phyloP scores from a whole-genome alignment of 2,888 invertebrate genomes.

The Chorisops tibialis region DNA sequence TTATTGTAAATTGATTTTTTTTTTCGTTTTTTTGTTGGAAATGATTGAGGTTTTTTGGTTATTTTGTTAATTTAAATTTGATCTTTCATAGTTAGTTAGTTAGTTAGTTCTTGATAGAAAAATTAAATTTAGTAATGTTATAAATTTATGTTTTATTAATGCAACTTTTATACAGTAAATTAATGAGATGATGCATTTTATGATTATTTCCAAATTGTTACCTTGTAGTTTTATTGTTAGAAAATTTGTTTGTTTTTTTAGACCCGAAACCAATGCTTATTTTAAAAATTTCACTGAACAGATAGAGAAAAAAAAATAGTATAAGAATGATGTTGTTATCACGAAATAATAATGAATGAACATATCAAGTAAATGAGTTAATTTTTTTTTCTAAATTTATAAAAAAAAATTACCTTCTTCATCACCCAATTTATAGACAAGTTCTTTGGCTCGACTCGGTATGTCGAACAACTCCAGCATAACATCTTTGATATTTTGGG shows the following conservation, averaged over 20 bases:
- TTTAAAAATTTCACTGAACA: slow-evolving; percentile 20
- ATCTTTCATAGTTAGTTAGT: no score
- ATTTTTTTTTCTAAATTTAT: not conserved
- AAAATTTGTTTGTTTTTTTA: slow-evolving; percentile 13
- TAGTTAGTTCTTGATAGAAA: no score
- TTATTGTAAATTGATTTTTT: no score
- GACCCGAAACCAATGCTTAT: slow-evolving; percentile 20
- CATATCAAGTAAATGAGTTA: not conserved
- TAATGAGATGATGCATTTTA: no score
- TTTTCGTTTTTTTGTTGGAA: no score
- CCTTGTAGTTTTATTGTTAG: slow-evolving; percentile 15
- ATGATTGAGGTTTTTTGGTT: no score
- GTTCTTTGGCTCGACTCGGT: slow-evolving; percentile 88
- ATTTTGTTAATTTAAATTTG: no score
- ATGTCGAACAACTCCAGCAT: slow-evolving; percentile 95
- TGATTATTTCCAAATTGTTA: not conserved
- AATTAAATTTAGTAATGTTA: no score
- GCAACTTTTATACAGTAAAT: no score
- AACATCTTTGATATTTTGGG: slow-evolving; percentile 61
- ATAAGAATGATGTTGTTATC: not conserved
- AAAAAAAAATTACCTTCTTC: slow-evolving; percentile 54
- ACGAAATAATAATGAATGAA: not conserved
- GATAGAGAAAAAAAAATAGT: slow-evolving; percentile 13
- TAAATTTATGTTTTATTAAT: no score
- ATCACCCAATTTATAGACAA: slow-evolving; percentile 68